Evolutionary conservation across 2,888 invertebrate species (phyloP).

Genomic region (Zygogramma bicolorata): DNA sequence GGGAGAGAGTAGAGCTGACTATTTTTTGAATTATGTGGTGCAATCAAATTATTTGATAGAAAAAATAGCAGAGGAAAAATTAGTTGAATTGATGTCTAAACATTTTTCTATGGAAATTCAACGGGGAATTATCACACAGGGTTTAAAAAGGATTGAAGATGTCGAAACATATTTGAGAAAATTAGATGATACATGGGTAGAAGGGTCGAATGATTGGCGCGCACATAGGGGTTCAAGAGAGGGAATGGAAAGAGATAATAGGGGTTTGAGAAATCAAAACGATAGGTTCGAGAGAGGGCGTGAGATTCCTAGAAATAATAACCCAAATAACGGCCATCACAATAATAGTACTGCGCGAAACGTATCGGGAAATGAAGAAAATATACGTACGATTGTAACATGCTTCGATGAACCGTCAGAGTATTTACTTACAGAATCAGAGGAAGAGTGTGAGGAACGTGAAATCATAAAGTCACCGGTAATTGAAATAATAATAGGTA

Average conservation of each 20-base stretch:
- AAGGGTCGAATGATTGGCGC: background rate
- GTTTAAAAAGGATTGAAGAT: background rate
- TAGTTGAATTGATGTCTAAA: conserved; percentile 4
- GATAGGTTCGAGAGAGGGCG: background rate
- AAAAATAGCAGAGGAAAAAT: background rate
- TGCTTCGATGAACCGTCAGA: conserved; percentile 2
- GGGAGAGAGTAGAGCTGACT: background rate
- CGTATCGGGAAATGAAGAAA: background rate
- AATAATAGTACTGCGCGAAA: background rate
- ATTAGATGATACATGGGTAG: background rate
- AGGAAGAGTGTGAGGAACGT: background rate
- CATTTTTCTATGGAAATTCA: background rate
- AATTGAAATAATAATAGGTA: background rate
- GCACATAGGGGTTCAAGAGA: background rate
- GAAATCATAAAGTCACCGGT: background rate
- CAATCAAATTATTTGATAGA: background rate
- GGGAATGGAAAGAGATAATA: background rate
- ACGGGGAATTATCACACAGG: background rate
- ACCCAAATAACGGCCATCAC: background rate
- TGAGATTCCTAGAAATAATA: background rate
- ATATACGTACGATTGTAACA: background rate
- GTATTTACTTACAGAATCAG: background rate
- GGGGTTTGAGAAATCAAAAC: background rate
- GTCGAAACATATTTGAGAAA: conserved; percentile 3
- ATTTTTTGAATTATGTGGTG: background rate